Base-by-base conservation (phyloP, 2,888 invertebrate species). In the Drosophila koepferae region DNA sequence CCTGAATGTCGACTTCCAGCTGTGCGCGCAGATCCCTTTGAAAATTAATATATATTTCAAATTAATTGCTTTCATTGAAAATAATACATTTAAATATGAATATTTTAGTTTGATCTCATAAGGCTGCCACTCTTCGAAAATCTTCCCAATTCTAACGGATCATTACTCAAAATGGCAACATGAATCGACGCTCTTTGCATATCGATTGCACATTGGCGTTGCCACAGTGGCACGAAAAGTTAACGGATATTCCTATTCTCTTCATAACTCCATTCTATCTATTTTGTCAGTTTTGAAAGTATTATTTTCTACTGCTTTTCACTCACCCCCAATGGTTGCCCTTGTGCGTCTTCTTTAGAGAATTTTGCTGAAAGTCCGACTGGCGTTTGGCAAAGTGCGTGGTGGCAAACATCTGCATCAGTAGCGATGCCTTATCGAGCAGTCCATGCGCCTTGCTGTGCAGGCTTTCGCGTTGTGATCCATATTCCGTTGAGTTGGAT, bases 401-500 rank as follows among this genome's bases (percentile, higher is more conserved):
- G 49, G 97, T 96, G 31, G 98, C 96, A 92, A 98, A 98, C 94
- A 99, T 97, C 93, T 99, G 98, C 91, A 99, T 94, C 36, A 99
- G 94, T 18, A 97, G 95, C 18, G 98, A 96, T 0, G 98, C 97
- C 93, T 97, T 97, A 90, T 97, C 96, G 93, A 99, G 96, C 49
- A 98, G 94, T 7, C 91, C 90, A 34, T 93, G 92, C 0, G 93
- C 92, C 67, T 93, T 93, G 72, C 90, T 91, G 58, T 92, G 91
- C 34, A 93, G 81, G 55, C 89, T 92, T 60, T 93, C 92, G 8
- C 79, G 76, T n/a, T 62, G 59, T 8, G 63, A 49, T 38, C 31
- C 36, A 9, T 54, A 46, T 18, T 53, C 77, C 20, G 55, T 3
- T 5, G 46, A 16, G 3, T 34, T 36, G 38, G 54, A 40, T 40